These are phyloP conservation scores for Misgurnus anguillicaudatus DNA, from an alignment of 2,113 vertebrate species.

Conservation along the genomic window DNA sequence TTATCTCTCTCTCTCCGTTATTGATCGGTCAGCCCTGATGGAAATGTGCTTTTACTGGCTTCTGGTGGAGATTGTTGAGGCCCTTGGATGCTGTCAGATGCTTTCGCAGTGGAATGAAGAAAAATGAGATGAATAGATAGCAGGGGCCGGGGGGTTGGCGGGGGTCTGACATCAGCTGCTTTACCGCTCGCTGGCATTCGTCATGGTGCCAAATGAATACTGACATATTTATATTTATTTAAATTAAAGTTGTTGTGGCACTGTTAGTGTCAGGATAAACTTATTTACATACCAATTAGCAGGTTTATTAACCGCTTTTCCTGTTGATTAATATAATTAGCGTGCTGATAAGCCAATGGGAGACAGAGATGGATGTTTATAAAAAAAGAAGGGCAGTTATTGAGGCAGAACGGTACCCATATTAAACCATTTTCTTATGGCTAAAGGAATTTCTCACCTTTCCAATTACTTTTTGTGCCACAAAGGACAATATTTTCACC, in stretches of 20 bases:
- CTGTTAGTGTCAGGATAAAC: slow-evolving; percentile 59
- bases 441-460: background rate
- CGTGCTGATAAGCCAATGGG: slow-evolving; percentile 55
- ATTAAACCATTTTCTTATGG: background rate
- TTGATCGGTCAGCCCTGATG: slow-evolving; percentile 37
- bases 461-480: background rate
- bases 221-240: slow-evolving; percentile 65
- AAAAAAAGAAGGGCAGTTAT: background rate
- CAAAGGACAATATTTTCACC: slow-evolving; percentile 9
- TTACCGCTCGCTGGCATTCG: slow-evolving; percentile 1
- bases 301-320: slow-evolving; percentile 65
- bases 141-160: background rate
- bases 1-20: background rate
- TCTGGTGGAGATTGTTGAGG: slow-evolving; percentile 25
- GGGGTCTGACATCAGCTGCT: slow-evolving; percentile 1
- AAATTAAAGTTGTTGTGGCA: slow-evolving; percentile 60
- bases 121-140: slow-evolving; percentile 37
- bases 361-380: background rate
- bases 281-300: slow-evolving; percentile 68
- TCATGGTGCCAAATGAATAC: slow-evolving; percentile 55
- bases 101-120: slow-evolving; percentile 26
- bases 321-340: slow-evolving; percentile 67
- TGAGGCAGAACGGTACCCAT: background rate
- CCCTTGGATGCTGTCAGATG: slow-evolving; percentile 33
- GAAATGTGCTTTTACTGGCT: slow-evolving; percentile 47